Evolutionary conservation across 35 echinoderm and acorn worm genomes (phyloP), one percentile per base, ranked within the genome.

Genomic region (Holothuria glaberrima): DNA sequence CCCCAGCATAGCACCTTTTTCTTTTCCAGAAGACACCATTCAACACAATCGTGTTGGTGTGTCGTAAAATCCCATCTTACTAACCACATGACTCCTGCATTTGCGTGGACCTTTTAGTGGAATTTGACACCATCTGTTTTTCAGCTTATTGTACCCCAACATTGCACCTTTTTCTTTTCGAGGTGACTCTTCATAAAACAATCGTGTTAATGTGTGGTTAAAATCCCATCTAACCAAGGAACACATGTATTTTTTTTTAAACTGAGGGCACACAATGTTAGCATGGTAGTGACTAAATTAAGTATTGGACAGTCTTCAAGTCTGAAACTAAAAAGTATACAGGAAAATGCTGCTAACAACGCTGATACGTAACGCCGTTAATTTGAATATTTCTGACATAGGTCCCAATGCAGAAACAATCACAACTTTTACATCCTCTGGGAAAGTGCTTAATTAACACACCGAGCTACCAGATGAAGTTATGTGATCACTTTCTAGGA

Each of bases 291-390:
- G 13, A 65, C 13, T 6, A 65, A 3, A n/a, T n/a, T n/a, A n/a
- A 65, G 0, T 6, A 65, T 17, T 65, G 62, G 62, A 3, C 17
- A 17, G 13, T 65, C 13, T 24, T 18, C 3, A 65, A 65, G 62
- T 65, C 62, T 65, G 62, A 65, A 65, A 65, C 4, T 65, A n/a
- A 65, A 28, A 65, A 65, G 62, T 65, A 65, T 65, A 65, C 62
- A 65, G 21, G 62, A 65, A 65, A 65, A 65, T 65, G 1, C 62
- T 18, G 62, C 21, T 17, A 28, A 65, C 62, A 65, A 65, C 28
- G 62, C 62, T 65, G 62, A 65, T 17, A 65, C 21, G 28, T 65
- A 18, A 65, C 1, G 21, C 62, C 62, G 17, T 65, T 65, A 21
- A 65, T 17, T 65, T 65, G 62, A 65, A 65, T 65, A 6, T 28